Conservation (phyloP, 2,113 vertebrate genomes). For the Amblyopsis rosae region DNA sequence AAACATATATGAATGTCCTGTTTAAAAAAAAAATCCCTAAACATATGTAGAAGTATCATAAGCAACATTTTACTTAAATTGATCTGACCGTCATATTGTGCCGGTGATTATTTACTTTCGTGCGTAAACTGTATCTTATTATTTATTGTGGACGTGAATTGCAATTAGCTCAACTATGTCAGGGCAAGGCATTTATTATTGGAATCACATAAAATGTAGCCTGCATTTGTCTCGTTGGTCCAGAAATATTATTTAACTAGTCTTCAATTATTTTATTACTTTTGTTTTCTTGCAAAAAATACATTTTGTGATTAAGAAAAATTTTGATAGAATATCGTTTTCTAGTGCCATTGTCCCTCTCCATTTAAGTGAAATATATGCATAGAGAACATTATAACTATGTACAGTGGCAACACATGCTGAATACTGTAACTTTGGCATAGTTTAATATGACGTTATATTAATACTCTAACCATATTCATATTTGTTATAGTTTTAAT, state of each 20-base stretch:
- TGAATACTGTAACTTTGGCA: not conserved
- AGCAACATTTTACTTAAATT: constrained; percentile 54
- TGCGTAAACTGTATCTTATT: constrained; percentile 54
- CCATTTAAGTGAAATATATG: not conserved
- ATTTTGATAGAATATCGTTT: constrained; percentile 36
- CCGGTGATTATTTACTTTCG: constrained; percentile 52
- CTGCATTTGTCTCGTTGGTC: constrained; percentile 33
- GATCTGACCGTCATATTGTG: constrained; percentile 48
- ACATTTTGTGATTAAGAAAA: constrained; percentile 36
- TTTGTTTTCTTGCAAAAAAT: not conserved
- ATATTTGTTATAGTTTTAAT: not conserved
- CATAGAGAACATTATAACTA: constrained; percentile 32
- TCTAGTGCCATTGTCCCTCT: constrained; percentile 5
- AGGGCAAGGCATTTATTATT: constrained; percentile 29
- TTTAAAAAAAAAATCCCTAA: constrained; percentile 45
- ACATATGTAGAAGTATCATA: constrained; percentile 18
- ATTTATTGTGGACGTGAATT: constrained; percentile 40
- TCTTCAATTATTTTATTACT: constrained; percentile 30
- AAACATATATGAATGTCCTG: constrained; percentile 1
- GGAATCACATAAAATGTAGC: constrained; percentile 16
- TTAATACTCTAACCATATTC: not conserved
- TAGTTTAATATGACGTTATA: constrained; percentile 32
- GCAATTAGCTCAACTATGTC: constrained; percentile 43
- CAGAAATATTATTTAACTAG: constrained; percentile 46
- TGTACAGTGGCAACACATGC: constrained; percentile 6